Evolutionary conservation across 2,797 vertebrate genomes (phyloP), one percentile per base, ranked within the genome.

Genomic region (Melanotaenia pygmaea): DNA sequence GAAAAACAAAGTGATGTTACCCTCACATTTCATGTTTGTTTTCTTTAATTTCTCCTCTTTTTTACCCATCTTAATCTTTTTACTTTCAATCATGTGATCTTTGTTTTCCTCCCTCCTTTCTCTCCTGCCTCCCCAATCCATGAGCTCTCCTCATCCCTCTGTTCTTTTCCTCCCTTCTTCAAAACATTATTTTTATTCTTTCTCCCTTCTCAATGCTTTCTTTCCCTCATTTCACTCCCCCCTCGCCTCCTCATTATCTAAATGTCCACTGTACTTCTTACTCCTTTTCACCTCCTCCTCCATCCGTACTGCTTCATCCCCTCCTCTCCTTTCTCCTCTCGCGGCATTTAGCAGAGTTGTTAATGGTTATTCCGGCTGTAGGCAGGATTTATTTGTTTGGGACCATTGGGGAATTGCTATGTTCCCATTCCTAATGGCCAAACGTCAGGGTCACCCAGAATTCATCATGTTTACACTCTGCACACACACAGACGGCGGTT

Each of bases 331-430:
- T 22, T 13, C 54, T 59, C 12, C 45, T 9, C 26, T 13, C 54
- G 57, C 62, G 9, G 47, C 76, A 67, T 86, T 89, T 88, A 90
- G 88, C 81, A 83, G 85, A 77, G 74, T 85, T 88, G 83, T 87
- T 89, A 89, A 92, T 90, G 82, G 88, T 90, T 90, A 87, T 89
- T 92, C 87, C 69, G 86, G 86, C 88, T 83, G 87, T 64, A 6
- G 40, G 70, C 43, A 63, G 74, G 84, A 89, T 91, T 90, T 93
- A 91, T 93, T 93, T 90, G 88, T 91, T 90, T 88, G 88, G 85
- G 85, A 79, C 34, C 74, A 28, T 70, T 26, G 3, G 90, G 88
- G 92, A 92, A 86, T 83, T 73, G 66, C 78, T 0, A 67, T 72
- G 79, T 88, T 91, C 81, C 80, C 50, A 26, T 86, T 89, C 70